A percentile compares a stretch with the other conserved stretches of the same genome.
Conservation (phyloP, 2,797 vertebrate genomes). For the Enteromius thamalakanensis region DNA sequence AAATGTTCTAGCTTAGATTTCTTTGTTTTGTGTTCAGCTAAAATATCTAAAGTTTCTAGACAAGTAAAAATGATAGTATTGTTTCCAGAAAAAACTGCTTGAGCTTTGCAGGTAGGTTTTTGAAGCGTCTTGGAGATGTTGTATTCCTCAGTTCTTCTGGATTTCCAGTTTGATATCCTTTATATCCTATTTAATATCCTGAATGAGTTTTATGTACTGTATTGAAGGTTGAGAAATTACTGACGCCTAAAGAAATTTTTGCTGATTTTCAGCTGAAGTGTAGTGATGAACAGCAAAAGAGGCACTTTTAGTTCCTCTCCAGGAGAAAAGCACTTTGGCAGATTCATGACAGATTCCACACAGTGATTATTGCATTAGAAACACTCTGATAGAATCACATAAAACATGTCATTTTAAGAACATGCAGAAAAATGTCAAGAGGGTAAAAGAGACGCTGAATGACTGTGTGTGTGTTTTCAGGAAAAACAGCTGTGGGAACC, state of each 20-base stretch:
- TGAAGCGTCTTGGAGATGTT: no score
- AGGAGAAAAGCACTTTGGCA: constrained; percentile 45
- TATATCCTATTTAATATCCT: not conserved
- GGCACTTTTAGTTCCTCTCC: not conserved
- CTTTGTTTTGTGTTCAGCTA: no score
- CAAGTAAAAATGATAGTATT: no score
- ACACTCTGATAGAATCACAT: constrained; percentile 57
- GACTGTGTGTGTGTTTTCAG: constrained; percentile 50
- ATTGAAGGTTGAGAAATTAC: not conserved
- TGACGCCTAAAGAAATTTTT: not conserved
- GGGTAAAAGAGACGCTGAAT: constrained; percentile 51
- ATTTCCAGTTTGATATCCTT: not conserved
- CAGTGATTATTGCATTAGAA: constrained; percentile 56
- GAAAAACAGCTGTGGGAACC: constrained; percentile 64
- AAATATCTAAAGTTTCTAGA: no score
- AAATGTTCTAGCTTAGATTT: no score
- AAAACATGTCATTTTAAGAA: constrained; percentile 54
- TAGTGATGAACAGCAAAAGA: not conserved
- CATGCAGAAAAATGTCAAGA: constrained; percentile 47
- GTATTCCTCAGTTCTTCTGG: no score
- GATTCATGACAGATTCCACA: constrained; percentile 33
- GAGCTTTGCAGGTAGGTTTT: no score
- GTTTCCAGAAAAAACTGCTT: no score
- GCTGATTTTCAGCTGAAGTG: not conserved
- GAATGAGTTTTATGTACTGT: not conserved